Base-by-base conservation (phyloP, 1,140 invertebrate species). In the Drosophila busckii region DNA sequence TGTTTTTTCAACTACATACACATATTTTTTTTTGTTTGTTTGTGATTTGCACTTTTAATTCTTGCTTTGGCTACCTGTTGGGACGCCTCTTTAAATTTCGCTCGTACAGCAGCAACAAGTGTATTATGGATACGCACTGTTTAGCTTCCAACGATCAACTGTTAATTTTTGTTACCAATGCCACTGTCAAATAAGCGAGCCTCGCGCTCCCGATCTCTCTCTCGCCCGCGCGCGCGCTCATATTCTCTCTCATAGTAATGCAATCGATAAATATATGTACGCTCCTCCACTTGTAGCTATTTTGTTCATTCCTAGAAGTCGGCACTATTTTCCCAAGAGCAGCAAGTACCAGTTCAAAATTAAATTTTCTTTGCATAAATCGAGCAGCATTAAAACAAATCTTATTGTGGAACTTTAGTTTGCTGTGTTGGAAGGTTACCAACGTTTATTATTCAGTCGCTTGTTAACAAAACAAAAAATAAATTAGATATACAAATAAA, bases 391-490 rank as follows among this genome's bases (percentile, higher is more conserved):
- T n/a, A n/a, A n/a, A n/a, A n/a, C n/a, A n/a, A n/a, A n/a, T n/a
- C n/a, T n/a, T n/a, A n/a, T n/a, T n/a, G n/a, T n/a, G n/a, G n/a
- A n/a, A n/a, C n/a, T n/a, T n/a, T n/a, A n/a, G n/a, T n/a, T n/a
- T n/a, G n/a, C n/a, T n/a, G n/a, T n/a, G n/a, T n/a, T n/a, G n/a
- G n/a, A n/a, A n/a, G n/a, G n/a, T n/a, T n/a, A n/a, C n/a, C n/a
- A n/a, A n/a, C n/a, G n/a, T n/a, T n/a, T n/a, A n/a, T n/a, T n/a
- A n/a, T n/a, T n/a, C n/a, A n/a, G n/a, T n/a, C n/a, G n/a, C 70
- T 65, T 75, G 65, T 28, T 69, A 65, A 52, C 75, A 59, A 53
- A 65, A 76, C 53, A 69, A 34, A 40, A 23, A 44, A 20, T 26
- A 2, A 22, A 9, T 13, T 8, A 20, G 9, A 13, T 12, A 19